Evolutionary conservation across 2,888 invertebrate species (phyloP).

Genomic region (Agelastica alni): DNA sequence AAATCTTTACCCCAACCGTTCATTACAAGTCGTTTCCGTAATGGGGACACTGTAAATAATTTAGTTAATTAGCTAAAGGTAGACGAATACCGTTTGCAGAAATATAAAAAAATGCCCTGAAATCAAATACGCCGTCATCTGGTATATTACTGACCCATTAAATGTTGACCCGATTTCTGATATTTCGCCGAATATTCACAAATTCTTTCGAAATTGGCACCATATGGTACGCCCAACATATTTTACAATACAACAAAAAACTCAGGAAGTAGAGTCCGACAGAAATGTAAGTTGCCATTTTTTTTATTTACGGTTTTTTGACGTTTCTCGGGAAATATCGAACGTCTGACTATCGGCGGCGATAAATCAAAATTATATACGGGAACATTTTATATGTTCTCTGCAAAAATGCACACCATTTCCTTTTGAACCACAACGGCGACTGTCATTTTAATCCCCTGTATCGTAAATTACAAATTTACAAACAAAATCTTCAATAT

Average conservation of each 20-base stretch:
- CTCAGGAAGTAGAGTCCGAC: neutral
- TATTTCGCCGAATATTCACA: conserved; percentile 2
- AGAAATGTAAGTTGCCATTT: conserved; percentile 4
- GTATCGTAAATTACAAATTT: too few relatives aligned
- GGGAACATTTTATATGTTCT: too few relatives aligned
- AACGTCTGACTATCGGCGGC: neutral
- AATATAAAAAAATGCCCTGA: too few relatives aligned
- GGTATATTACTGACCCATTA: conserved; percentile 16
- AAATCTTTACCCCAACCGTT: too few relatives aligned
- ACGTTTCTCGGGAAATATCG: neutral
- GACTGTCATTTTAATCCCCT: too few relatives aligned
- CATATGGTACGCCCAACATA: conserved; percentile 4
- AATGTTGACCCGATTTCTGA: conserved; percentile 11
- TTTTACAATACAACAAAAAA: conserved; percentile 1
- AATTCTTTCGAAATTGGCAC: conserved; percentile 13
- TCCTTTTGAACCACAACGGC: neutral
- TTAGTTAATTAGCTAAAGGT: too few relatives aligned
- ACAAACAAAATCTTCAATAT: too few relatives aligned
- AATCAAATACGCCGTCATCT: conserved; percentile 17
- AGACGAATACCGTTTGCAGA: too few relatives aligned
- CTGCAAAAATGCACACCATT: conserved; percentile 3
- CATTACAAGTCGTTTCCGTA: too few relatives aligned
- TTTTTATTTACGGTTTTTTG: conserved; percentile 1
- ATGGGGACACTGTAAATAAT: too few relatives aligned
- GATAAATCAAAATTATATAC: conserved; percentile 5